Conservation (phyloP, 2,888 invertebrate genomes). For the Trileptium ribeirensis region DNA sequence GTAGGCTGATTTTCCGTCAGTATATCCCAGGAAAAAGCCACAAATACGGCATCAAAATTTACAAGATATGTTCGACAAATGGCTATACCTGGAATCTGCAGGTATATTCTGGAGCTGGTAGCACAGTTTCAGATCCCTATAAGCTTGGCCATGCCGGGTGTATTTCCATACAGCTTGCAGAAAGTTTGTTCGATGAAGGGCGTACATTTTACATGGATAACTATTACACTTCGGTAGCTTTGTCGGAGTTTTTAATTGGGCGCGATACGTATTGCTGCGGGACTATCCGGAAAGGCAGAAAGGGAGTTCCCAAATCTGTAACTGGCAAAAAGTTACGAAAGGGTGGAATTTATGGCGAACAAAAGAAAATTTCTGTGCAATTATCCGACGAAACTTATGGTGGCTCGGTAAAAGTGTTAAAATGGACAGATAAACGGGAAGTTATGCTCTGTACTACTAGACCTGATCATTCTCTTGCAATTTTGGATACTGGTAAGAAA, state of each 20-base stretch:
- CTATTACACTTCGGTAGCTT: background rate
- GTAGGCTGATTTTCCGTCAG: background rate
- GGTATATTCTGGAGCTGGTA: background rate
- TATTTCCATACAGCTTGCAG: background rate
- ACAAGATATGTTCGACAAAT: background rate
- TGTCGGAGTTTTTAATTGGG: background rate
- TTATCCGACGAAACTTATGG: too few relatives aligned
- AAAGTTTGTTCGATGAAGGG: background rate
- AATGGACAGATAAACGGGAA: conserved; percentile 49
- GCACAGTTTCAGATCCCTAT: background rate
- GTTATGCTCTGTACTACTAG: conserved; percentile 47
- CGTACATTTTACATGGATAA: background rate
- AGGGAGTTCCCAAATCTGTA: conserved; percentile 45
- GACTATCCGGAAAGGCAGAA: conserved; percentile 45
- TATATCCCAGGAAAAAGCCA: conserved; percentile 2
- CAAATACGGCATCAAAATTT: background rate
- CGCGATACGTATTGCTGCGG: conserved; percentile 38
- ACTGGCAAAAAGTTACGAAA: conserved; percentile 43
- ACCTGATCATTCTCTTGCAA: conserved; percentile 36
- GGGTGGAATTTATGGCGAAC: conserved; percentile 31
- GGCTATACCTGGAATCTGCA: conserved; percentile 7
- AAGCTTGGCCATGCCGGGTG: background rate
- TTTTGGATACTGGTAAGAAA: background rate
- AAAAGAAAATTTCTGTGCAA: too few relatives aligned
- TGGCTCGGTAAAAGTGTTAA: conserved; percentile 35